These are phyloP conservation scores for Choloepus didactylus DNA, from an alignment of 2,797 vertebrate species.

Conservation along the genomic window DNA sequence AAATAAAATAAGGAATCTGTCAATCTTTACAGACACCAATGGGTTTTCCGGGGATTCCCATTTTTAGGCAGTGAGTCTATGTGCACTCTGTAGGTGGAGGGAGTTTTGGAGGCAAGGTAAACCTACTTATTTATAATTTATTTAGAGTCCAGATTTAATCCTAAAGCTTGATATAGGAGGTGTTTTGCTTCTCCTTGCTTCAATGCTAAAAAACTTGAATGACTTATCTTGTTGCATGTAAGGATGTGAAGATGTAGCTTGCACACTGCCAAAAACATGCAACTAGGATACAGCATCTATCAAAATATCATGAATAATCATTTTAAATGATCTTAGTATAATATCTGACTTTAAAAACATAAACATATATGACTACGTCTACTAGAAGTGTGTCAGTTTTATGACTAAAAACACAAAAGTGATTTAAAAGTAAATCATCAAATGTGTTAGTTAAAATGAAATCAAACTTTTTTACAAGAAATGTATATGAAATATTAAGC, in stretches of 20 bases:
- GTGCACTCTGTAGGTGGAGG: background rate
- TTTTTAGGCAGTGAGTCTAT: background rate
- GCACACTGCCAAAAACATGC: background rate
- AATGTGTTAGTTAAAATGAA: background rate
- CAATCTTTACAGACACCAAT: background rate
- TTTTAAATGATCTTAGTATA: background rate
- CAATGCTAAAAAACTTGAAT: background rate
- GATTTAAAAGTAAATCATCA: background rate
- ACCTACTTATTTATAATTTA: background rate
- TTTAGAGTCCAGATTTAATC: background rate
- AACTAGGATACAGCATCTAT: background rate
- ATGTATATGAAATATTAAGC: background rate
- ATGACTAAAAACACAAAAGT: background rate
- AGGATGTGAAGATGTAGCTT: background rate
- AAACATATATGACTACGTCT: background rate
- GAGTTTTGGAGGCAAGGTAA: background rate
- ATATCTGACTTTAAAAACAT: background rate
- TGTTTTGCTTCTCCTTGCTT: background rate
- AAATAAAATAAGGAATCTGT: background rate
- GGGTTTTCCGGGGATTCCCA: background rate
- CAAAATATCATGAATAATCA: background rate
- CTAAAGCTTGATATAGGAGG: background rate
- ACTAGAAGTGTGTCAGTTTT: background rate
- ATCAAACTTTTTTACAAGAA: background rate
- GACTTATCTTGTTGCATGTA: background rate